phyloP scores from a whole-genome alignment of 2,113 vertebrate species.

The Chionomys nivalis region DNA sequence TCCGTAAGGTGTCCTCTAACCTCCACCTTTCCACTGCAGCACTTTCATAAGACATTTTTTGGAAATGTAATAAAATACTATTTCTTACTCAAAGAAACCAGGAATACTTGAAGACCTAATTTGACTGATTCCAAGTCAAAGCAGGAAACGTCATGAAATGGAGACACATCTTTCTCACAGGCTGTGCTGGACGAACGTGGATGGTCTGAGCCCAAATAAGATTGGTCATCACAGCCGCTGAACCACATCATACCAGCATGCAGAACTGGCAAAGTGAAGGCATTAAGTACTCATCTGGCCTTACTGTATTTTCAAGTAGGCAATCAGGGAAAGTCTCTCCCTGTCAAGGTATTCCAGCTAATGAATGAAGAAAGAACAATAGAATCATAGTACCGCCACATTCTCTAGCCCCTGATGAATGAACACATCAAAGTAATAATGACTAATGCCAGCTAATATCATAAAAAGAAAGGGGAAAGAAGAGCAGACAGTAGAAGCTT shows the following conservation, averaged over 20 bases:
- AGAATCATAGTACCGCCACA: neutral
- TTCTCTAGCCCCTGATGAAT: neutral
- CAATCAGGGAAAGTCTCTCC: neutral
- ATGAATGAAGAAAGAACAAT: conserved; percentile 6
- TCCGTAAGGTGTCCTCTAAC: neutral
- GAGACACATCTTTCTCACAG: neutral
- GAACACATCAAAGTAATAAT: neutral
- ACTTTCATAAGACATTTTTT: too few relatives aligned
- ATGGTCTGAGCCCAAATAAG: neutral
- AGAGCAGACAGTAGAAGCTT: neutral
- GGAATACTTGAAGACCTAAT: neutral
- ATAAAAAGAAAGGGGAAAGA: neutral
- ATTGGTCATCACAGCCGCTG: neutral
- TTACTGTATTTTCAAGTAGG: neutral
- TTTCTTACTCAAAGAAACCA: neutral
- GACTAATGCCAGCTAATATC: conserved; percentile 29
- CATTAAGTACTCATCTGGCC: neutral
- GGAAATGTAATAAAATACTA: neutral
- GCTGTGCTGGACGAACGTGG: neutral
- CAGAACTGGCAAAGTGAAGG: neutral
- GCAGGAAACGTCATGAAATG: neutral
- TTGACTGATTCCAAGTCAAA: neutral
- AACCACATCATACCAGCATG: neutral
- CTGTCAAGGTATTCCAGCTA: neutral
- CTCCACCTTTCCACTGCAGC: neutral